Conservation (phyloP, 2,888 invertebrate species). For the Cremastinae sp. region DNA sequence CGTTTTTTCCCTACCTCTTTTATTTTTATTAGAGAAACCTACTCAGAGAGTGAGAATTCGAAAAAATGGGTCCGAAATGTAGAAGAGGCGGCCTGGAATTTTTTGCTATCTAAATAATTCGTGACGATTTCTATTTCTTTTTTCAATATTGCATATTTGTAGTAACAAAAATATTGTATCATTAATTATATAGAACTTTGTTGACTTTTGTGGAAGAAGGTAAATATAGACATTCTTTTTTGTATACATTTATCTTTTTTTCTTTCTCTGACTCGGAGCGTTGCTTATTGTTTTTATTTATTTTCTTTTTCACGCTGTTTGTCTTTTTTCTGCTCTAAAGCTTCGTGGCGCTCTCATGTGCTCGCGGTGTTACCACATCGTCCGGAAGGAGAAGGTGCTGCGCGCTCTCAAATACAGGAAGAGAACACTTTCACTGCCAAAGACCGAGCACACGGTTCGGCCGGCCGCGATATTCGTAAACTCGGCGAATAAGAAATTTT, state of each 20-base stretch:
- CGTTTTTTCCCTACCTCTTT: neutral
- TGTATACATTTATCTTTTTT: too few relatives aligned
- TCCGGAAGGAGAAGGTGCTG: slow-evolving; percentile 66
- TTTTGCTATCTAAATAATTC: neutral
- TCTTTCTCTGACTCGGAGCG: too few relatives aligned
- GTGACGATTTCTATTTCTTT: too few relatives aligned
- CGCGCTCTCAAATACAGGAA: slow-evolving; percentile 73
- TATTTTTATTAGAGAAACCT: slow-evolving; percentile 31
- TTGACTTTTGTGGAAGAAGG: neutral
- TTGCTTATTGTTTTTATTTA: neutral
- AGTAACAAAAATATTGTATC: too few relatives aligned
- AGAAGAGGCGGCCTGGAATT: slow-evolving; percentile 10
- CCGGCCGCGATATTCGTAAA: slow-evolving; percentile 68
- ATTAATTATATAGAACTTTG: neutral
- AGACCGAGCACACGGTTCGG: slow-evolving; percentile 61
- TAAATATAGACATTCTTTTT: too few relatives aligned
- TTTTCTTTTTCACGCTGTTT: neutral
- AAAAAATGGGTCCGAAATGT: slow-evolving; percentile 3
- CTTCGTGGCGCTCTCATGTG: slow-evolving; percentile 39
- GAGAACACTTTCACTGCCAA: slow-evolving; percentile 79
- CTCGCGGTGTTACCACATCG: slow-evolving; percentile 69
- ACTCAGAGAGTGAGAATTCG: slow-evolving; percentile 6
- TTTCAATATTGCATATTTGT: too few relatives aligned
- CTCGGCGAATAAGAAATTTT: slow-evolving; percentile 65
- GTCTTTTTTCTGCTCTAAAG: neutral